A percentile compares a stretch with the other conserved stretches of the same genome.
Conservation (phyloP, 2,113 vertebrate species). For the Elephantulus edwardii region DNA sequence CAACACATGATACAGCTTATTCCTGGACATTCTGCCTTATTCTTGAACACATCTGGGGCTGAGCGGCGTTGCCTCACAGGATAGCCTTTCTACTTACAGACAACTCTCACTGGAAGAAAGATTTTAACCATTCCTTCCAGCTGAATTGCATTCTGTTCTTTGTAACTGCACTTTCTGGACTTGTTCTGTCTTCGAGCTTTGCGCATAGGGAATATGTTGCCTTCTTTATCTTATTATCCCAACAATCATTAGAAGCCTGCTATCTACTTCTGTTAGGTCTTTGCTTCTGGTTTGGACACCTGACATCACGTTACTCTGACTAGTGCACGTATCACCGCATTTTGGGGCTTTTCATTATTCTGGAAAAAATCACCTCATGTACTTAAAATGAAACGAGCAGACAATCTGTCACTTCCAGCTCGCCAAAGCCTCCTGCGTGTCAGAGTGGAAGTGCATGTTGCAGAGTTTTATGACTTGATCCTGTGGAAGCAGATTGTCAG, state of each 20-base stretch:
- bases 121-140: not conserved
- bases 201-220: not conserved
- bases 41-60: not conserved
- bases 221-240: not conserved
- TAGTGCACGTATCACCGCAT: not conserved
- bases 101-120: not conserved
- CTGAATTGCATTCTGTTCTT: not conserved
- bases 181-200: not conserved
- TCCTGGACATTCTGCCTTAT: not conserved
- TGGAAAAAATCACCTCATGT: not conserved
- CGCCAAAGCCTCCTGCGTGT: not conserved
- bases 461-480: not conserved
- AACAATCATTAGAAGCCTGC: not conserved
- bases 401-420: not conserved
- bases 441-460: not conserved
- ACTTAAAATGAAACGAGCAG: not conserved
- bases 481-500: not conserved
- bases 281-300: not conserved
- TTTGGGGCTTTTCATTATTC: not conserved
- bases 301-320: accelerated
- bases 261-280: not conserved
- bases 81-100: not conserved
- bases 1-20: not conserved
- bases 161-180: not conserved
- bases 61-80: not conserved